Evolutionary conservation across 30 jellyfish, hydroid and myxozoan species (phyloP), one percentile per base, ranked within the genome.

Genomic region (Hydra vulgaris): DNA sequence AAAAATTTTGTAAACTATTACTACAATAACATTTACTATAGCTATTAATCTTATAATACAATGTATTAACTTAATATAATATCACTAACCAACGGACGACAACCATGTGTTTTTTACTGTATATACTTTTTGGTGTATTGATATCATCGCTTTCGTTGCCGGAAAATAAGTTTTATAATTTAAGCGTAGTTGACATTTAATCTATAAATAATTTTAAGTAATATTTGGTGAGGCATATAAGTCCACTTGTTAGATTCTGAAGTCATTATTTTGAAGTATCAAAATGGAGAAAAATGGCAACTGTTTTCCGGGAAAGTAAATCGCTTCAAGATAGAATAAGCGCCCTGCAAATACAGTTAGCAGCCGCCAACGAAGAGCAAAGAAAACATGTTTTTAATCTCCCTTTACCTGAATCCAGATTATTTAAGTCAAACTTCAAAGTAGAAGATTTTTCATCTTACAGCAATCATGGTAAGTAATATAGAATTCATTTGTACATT

Each of bases 331-430:
- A 78, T 1, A 78, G 85, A 61, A 78, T 78, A 27, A 53, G 69
- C 54, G 78, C 79, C 21, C 77, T 78, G 24, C 79, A 61, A 20
- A 55, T 78, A 27, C 85, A 78, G 23, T 61, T 78, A 40, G 79
- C 79, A 0, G 85, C 85, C 27, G 85, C 83, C 25, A 75, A 75
- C 71, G 83, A 75, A 75, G 83, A 75, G 71, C 83, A 75, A 75
- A 26, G 71, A 21, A 1, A 75, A 18, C 26, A 54, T 75, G 83
- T 75, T 24, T 25, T 75, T 25, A 54, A 75, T 26, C 83, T 75
- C 56, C 76, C 76, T 69, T 15, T 19, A 69, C 76, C 76, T 69
- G 26, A 24, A 69, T 69, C 76, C 27, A 69, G 27, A 69, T 69
- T 69, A 69, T 69, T 69, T 21, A 69, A 69, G 15, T 15, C 76